A percentile compares a stretch with the other conserved stretches of the same genome.
phyloP scores from a whole-genome alignment of 2,888 invertebrate species.

The Hemicrepidius hirtus region DNA sequence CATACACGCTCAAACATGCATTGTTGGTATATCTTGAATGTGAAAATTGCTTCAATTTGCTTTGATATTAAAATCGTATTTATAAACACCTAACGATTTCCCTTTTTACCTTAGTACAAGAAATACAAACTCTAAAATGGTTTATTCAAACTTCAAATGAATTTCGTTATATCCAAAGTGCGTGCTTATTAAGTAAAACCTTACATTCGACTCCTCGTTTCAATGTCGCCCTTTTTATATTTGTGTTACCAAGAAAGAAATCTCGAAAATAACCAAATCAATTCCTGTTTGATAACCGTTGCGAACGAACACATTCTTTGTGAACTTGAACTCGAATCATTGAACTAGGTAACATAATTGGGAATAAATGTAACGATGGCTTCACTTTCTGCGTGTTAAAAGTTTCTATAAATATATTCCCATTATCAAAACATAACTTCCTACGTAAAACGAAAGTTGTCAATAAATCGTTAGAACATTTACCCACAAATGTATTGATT shows the following conservation, averaged over 20 bases:
- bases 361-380: slow-evolving; percentile 35
- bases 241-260: slow-evolving; percentile 20
- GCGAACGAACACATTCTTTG: background rate
- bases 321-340: slow-evolving; percentile 42
- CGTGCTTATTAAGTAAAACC: slow-evolving; percentile 12
- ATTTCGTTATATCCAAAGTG: background rate
- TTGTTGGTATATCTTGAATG: too few relatives aligned
- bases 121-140: too few relatives aligned
- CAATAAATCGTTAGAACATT: slow-evolving; percentile 26
- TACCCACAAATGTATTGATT: slow-evolving; percentile 3
- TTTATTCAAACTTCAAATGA: background rate
- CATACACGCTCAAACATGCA: too few relatives aligned
- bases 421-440: slow-evolving; percentile 1
- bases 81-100: too few relatives aligned
- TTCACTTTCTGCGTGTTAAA: slow-evolving; percentile 38
- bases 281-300: background rate
- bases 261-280: slow-evolving; percentile 21
- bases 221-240: slow-evolving; percentile 7
- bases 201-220: background rate
- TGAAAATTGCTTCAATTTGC: too few relatives aligned
- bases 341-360: slow-evolving; percentile 44
- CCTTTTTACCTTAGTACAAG: too few relatives aligned
- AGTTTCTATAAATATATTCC: slow-evolving; percentile 34
- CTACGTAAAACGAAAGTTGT: slow-evolving; percentile 19
- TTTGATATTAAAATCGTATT: too few relatives aligned